Conservation (phyloP, 2,113 vertebrate species). For the Castor canadensis region DNA sequence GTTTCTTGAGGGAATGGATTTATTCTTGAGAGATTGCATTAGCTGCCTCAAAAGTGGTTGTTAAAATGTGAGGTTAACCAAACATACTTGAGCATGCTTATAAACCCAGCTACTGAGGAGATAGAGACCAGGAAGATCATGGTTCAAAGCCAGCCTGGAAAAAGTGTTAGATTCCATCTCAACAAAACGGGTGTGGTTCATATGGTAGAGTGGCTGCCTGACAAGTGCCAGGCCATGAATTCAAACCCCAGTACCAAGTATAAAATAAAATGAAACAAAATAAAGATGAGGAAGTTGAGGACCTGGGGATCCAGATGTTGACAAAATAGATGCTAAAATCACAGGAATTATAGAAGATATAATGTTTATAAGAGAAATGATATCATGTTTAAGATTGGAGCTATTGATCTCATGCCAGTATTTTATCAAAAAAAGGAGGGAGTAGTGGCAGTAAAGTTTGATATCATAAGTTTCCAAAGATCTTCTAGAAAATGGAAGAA, state of each 20-base stretch:
- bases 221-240: too few relatives aligned
- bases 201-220: too few relatives aligned
- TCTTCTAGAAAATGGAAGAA: neutral
- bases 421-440: neutral
- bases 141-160: too few relatives aligned
- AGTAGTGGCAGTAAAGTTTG: neutral
- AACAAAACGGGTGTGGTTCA: too few relatives aligned
- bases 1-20: neutral
- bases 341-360: neutral
- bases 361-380: neutral
- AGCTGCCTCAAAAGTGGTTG: neutral
- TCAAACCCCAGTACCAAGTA: too few relatives aligned
- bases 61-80: neutral
- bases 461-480: neutral
- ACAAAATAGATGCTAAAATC: neutral
- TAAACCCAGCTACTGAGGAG: too few relatives aligned
- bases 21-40: neutral
- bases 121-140: too few relatives aligned
- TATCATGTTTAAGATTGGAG: neutral
- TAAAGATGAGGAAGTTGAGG: neutral
- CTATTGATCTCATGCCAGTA: neutral
- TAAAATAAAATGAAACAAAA: too few relatives aligned
- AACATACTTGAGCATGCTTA: too few relatives aligned
- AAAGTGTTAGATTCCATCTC: too few relatives aligned
- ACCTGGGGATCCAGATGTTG: neutral